phyloP scores from a whole-genome alignment of 2,113 vertebrate genomes.

The Macrotis lagotis region DNA sequence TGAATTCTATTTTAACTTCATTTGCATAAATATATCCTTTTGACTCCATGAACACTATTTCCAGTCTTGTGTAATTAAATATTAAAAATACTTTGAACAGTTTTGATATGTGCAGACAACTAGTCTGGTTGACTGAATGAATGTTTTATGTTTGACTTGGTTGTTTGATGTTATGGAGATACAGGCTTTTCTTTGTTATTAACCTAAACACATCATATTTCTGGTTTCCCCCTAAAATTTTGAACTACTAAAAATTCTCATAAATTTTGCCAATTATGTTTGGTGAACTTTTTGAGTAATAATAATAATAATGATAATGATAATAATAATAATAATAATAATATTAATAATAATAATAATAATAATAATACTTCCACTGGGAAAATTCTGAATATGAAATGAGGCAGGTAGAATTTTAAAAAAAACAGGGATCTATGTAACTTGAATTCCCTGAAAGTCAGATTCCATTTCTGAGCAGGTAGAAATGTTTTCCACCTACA shows the following conservation, averaged over 20 bases:
- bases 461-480: slow-evolving; percentile 21
- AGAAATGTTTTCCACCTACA: slow-evolving; percentile 49
- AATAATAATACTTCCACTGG: slow-evolving; percentile 53
- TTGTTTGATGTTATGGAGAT: background rate
- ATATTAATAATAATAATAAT: too few relatives aligned
- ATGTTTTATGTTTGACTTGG: background rate
- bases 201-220: slow-evolving; percentile 31
- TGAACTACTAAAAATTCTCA: slow-evolving; percentile 38
- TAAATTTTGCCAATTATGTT: slow-evolving; percentile 35
- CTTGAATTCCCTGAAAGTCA: slow-evolving; percentile 59
- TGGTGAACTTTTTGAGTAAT: slow-evolving; percentile 41
- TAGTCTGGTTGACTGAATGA: background rate
- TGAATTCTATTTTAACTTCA: background rate
- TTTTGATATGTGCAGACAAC: background rate
- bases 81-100: slow-evolving; percentile 21
- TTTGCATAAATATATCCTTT: background rate
- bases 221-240: slow-evolving; percentile 2
- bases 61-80: background rate
- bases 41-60: background rate
- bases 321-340: too few relatives aligned
- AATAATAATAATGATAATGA: slow-evolving; percentile 51
- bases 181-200: background rate
- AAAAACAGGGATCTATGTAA: slow-evolving; percentile 33
- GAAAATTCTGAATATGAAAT: slow-evolving; percentile 47
- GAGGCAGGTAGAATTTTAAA: slow-evolving; percentile 51